Percentiles rank a stretch among this genome's conserved stretches.
phyloP scores from a whole-genome alignment of 2,113 vertebrate species.

The Cryptomyrus ogoouensis region DNA sequence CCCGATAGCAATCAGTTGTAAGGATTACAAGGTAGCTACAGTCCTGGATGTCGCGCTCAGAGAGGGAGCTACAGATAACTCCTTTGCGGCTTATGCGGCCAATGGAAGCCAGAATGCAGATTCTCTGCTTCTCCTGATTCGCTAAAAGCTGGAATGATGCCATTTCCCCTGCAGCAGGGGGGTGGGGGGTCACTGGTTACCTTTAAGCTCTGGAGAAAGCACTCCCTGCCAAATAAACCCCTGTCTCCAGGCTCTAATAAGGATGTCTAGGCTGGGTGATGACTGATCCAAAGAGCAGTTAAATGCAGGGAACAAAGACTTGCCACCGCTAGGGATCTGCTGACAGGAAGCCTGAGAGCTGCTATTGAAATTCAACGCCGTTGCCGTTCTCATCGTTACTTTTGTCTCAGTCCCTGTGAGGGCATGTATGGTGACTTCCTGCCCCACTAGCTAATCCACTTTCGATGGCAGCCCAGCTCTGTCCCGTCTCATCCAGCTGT shows the following conservation, averaged over 20 bases:
- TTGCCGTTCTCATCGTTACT: neutral
- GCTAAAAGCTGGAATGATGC: neutral
- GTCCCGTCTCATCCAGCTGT: neutral
- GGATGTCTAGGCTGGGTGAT: neutral
- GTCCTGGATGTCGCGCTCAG: neutral
- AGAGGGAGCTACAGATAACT: neutral
- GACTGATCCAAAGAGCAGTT: neutral
- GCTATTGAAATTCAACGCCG: neutral
- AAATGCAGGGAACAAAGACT: neutral
- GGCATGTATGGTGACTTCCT: conserved; percentile 1
- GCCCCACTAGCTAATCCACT: neutral
- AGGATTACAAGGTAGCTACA: neutral
- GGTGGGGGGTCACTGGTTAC: neutral
- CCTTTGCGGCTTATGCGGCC: neutral
- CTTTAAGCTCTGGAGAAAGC: neutral
- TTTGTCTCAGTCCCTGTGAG: neutral
- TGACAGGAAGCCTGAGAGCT: neutral
- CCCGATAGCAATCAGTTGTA: neutral
- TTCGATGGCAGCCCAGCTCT: neutral
- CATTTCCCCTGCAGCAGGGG: conserved; percentile 10
- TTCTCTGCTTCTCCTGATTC: neutral
- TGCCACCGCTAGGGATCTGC: neutral
- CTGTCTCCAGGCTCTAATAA: neutral
- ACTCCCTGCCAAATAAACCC: neutral
- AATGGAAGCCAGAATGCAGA: neutral